Evolutionary conservation across 1,140 invertebrate genomes (phyloP).

Genomic region (Varroa destructor): DNA sequence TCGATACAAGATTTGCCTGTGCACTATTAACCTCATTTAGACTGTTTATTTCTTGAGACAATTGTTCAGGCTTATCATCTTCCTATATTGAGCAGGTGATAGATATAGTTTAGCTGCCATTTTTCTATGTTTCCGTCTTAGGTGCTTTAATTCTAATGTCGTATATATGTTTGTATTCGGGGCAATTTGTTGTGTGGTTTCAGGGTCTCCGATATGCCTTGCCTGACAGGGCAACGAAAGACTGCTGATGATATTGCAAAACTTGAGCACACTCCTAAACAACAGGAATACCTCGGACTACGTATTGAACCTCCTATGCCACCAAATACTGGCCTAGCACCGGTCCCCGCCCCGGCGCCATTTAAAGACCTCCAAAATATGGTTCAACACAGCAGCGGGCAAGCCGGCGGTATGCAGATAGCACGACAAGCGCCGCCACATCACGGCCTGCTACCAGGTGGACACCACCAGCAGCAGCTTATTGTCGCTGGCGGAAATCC

Average conservation of each 20-base stretch:
- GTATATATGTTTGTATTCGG: neutral
- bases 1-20: neutral
- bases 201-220: neutral
- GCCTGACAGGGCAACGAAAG: neutral
- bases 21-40: neutral
- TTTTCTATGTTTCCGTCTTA: no score
- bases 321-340: neutral
- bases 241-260: neutral
- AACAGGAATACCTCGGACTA: slow-evolving; percentile 19
- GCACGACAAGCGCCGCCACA: no score
- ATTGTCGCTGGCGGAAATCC: neutral
- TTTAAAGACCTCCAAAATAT: slow-evolving; percentile 26
- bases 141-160: neutral
- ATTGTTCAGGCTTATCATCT: neutral
- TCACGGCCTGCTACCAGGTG: no score
- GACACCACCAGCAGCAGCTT: neutral
- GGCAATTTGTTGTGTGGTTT: neutral
- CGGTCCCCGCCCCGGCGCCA: neutral
- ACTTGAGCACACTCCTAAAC: neutral
- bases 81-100: no score
- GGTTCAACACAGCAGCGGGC: neutral
- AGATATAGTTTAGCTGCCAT: no score
- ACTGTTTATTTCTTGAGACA: neutral
- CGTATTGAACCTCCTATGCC: slow-evolving; percentile 13
- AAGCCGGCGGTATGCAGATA: neutral